These are phyloP conservation scores for Aldrovandia affinis DNA, from an alignment of 2,797 vertebrate genomes.

Conservation along the genomic window DNA sequence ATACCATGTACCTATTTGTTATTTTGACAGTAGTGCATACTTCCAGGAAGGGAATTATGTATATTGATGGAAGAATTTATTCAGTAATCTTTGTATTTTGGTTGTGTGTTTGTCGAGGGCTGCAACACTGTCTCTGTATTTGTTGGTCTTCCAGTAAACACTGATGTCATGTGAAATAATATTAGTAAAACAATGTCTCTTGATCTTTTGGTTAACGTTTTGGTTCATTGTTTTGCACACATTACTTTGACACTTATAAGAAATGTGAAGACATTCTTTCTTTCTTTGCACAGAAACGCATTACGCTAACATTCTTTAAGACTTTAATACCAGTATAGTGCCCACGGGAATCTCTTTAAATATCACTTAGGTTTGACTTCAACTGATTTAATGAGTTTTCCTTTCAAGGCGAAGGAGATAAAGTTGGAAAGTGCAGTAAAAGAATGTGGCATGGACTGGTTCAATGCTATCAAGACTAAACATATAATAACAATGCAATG, in stretches of 20 bases:
- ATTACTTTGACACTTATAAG: background rate
- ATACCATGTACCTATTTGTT: background rate
- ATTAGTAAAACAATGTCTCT: too few species aligned
- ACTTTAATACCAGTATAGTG: background rate
- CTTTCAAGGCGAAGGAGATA: background rate
- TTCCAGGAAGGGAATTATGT: background rate
- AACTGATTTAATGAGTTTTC: constrained; percentile 4
- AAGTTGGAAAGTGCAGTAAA: background rate
- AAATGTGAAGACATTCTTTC: background rate
- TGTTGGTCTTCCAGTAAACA: too few species aligned
- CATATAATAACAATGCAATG: background rate
- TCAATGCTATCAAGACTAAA: background rate
- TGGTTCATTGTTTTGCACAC: too few species aligned
- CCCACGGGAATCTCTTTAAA: background rate
- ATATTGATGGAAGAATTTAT: background rate
- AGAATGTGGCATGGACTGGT: background rate
- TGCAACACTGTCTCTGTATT: background rate
- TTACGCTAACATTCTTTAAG: background rate
- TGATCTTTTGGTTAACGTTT: too few species aligned
- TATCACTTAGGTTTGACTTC: background rate
- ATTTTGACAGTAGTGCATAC: background rate
- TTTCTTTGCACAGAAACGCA: background rate
- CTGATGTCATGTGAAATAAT: too few species aligned
- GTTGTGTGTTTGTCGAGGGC: background rate
- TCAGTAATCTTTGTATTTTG: background rate